Conservation (phyloP, 2,797 vertebrate genomes). For the Xiphophorus birchmanni region DNA sequence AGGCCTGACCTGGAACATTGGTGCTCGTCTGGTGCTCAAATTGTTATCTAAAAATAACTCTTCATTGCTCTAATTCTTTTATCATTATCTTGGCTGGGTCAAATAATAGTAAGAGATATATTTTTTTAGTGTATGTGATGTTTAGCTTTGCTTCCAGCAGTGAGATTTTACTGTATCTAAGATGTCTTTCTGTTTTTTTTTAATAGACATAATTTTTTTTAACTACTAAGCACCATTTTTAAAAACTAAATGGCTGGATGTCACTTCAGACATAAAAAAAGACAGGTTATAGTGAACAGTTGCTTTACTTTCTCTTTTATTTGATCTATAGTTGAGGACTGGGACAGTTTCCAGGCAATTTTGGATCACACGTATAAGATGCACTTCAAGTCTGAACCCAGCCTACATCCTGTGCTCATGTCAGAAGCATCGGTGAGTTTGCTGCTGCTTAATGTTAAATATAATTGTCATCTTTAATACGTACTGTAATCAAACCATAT, state of each 20-base stretch:
- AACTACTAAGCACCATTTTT: background rate
- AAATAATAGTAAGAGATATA: conserved; percentile 16
- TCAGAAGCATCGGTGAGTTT: conserved; percentile 95
- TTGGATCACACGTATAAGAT: conserved; percentile 98
- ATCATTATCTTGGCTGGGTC: conserved; percentile 55
- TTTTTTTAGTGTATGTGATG: conserved; percentile 11
- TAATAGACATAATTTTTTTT: background rate
- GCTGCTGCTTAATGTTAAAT: background rate
- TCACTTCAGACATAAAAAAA: background rate
- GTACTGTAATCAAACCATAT: background rate
- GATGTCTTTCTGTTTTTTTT: background rate
- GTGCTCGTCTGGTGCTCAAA: conserved; percentile 58
- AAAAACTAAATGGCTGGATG: background rate
- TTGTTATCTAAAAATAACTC: conserved; percentile 69
- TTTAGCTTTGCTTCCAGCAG: background rate
- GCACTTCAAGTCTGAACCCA: conserved; percentile 98
- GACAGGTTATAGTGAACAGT: background rate
- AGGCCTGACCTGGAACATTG: conserved; percentile 72
- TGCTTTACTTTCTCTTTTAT: conserved; percentile 6
- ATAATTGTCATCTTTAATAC: background rate
- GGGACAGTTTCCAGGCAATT: conserved; percentile 99
- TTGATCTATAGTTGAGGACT: conserved; percentile 91
- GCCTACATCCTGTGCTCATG: conserved; percentile 98
- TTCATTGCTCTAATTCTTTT: conserved; percentile 68
- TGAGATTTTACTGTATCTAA: background rate